A percentile compares a stretch with the other conserved stretches of the same genome.
Conservation (phyloP, 2,113 vertebrate genomes). For the Entelurus aequoreus region DNA sequence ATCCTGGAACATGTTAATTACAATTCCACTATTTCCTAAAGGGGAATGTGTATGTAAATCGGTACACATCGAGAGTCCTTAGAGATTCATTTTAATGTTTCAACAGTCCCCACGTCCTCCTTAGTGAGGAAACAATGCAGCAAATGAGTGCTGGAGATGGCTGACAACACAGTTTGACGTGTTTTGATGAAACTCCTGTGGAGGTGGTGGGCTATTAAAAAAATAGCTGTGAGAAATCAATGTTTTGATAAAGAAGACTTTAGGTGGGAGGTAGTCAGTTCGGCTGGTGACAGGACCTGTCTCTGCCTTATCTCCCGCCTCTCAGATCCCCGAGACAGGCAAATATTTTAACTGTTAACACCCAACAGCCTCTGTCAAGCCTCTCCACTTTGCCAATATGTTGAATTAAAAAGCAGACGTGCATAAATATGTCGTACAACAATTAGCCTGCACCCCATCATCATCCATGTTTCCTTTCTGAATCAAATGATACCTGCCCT, state of each 20-base stretch:
- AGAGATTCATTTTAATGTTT: no score
- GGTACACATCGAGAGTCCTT: no score
- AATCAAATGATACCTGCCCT: conserved; percentile 30
- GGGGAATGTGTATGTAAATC: no score
- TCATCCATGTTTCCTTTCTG: no score
- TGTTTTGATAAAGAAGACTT: conserved; percentile 69
- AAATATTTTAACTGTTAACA: conserved; percentile 75
- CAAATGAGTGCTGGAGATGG: conserved; percentile 35
- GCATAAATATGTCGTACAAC: conserved; percentile 5
- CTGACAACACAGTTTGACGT: conserved; percentile 58
- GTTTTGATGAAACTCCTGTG: conserved; percentile 61
- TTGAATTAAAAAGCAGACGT: conserved; percentile 13
- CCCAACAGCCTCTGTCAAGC: conserved; percentile 62
- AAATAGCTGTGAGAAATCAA: conserved; percentile 64
- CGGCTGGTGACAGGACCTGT: conserved; percentile 57
- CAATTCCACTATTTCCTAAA: no score
- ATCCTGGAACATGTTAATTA: no score
- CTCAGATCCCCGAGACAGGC: conserved; percentile 65
- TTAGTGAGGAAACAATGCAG: conserved; percentile 42
- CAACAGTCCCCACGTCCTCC: no score
- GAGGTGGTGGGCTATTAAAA: conserved; percentile 54
- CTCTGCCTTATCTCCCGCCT: conserved; percentile 63
- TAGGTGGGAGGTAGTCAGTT: conserved; percentile 61
- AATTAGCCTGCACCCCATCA: conserved; percentile 18
- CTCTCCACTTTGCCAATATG: conserved; percentile 36